These are phyloP conservation scores for Apoda limacodes DNA, from an alignment of 2,888 invertebrate genomes.

Conservation along the genomic window DNA sequence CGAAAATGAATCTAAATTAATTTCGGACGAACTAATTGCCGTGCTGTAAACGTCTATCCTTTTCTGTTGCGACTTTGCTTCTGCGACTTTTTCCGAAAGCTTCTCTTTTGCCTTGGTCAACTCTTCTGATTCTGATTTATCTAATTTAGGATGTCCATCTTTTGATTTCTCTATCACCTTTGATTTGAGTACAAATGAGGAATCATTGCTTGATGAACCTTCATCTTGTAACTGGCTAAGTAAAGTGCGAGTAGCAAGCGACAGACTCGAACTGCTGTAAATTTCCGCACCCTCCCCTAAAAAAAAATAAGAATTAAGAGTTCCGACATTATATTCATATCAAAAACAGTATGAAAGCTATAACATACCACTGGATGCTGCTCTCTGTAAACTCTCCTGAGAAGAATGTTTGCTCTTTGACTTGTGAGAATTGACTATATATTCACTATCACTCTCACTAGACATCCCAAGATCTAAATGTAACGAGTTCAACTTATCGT, in stretches of 20 bases:
- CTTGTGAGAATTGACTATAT: slow-evolving; percentile 42
- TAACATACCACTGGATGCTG: slow-evolving; percentile 47
- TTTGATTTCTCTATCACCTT: slow-evolving; percentile 33
- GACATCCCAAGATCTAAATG: slow-evolving; percentile 64
- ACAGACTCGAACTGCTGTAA: slow-evolving; percentile 47
- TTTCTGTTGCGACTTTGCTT: slow-evolving; percentile 49
- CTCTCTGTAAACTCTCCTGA: slow-evolving; percentile 38
- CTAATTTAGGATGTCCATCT: slow-evolving; percentile 35
- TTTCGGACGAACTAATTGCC: slow-evolving; percentile 61
- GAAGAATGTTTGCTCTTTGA: slow-evolving; percentile 38
- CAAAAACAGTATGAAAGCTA: too few species aligned
- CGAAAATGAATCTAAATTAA: slow-evolving; percentile 64
- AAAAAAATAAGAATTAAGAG: too few species aligned
- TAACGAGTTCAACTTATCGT: slow-evolving; percentile 56
- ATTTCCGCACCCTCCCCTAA: slow-evolving; percentile 54
- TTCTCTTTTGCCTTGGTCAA: slow-evolving; percentile 55
- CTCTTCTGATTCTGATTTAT: slow-evolving; percentile 47
- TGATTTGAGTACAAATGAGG: slow-evolving; percentile 53
- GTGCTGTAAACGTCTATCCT: slow-evolving; percentile 67
- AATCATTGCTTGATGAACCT: slow-evolving; percentile 64
- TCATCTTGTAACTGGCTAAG: slow-evolving; percentile 67
- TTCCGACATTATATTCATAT: neutral
- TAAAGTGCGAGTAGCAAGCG: slow-evolving; percentile 54
- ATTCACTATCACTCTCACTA: slow-evolving; percentile 60
- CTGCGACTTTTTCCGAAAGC: slow-evolving; percentile 53